phyloP scores from a whole-genome alignment of 2,888 invertebrate genomes.

The Lasioglossum oenotherae region DNA sequence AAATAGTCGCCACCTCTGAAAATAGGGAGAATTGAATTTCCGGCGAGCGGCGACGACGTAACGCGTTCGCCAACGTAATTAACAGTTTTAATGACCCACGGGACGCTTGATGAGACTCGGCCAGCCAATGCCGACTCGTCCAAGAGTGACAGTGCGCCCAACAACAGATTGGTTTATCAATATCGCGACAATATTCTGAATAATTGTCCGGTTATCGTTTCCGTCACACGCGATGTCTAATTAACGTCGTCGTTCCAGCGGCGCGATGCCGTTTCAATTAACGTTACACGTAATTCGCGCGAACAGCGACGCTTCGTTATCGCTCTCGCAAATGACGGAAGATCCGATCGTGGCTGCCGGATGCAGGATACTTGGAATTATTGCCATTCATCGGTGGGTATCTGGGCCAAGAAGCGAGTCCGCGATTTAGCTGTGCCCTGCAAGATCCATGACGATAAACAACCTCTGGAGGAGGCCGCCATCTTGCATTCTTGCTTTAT shows the following conservation, averaged over 20 bases:
- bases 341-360: neutral
- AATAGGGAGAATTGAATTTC: conserved; percentile 44
- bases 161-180: neutral
- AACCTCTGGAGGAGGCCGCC: neutral
- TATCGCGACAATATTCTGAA: neutral
- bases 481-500: neutral
- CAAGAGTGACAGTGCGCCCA: neutral
- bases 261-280: neutral
- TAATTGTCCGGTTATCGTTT: conserved; percentile 18
- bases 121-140: neutral
- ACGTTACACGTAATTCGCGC: conserved; percentile 3
- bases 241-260: neutral
- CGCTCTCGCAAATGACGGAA: neutral
- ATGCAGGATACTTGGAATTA: conserved; percentile 46
- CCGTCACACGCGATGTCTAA: neutral
- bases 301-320: neutral
- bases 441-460: conserved; percentile 40
- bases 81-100: conserved; percentile 42
- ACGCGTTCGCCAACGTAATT: conserved; percentile 49
- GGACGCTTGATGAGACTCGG: neutral
- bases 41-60: conserved; percentile 18
- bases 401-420: conserved; percentile 44
- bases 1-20: neutral
- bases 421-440: conserved; percentile 35
- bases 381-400: conserved; percentile 38